Percentiles rank a stretch among this genome's conserved stretches.
These are phyloP conservation scores for Tachystola acroxantha DNA, from an alignment of 2,888 invertebrate genomes.

Conservation along the genomic window DNA sequence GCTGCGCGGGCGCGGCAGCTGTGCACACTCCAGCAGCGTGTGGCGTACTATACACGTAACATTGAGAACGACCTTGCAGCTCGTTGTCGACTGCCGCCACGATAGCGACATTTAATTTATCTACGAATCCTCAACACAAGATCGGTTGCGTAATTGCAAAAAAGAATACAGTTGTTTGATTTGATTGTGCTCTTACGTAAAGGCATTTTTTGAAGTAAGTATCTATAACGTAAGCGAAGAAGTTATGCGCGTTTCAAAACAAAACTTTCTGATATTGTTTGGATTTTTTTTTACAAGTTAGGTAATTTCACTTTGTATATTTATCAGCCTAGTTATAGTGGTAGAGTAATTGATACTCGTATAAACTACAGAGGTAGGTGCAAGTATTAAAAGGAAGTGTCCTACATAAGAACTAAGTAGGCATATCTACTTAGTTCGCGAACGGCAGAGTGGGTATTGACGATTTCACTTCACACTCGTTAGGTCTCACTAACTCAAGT, in stretches of 20 bases:
- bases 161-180: slow-evolving; percentile 2
- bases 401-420: no score
- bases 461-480: slow-evolving; percentile 14
- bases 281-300: no score
- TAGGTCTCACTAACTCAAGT: background rate
- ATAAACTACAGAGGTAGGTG: no score
- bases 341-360: no score
- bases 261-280: no score
- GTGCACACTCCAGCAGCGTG: slow-evolving; percentile 31
- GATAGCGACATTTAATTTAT: slow-evolving; percentile 30
- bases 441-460: slow-evolving; percentile 1
- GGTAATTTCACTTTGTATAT: no score
- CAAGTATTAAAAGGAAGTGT: no score
- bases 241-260: background rate
- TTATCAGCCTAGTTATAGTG: no score
- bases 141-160: slow-evolving; percentile 11
- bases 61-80: slow-evolving; percentile 66
- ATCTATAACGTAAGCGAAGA: no score
- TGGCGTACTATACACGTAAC: slow-evolving; percentile 35
- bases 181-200: background rate
- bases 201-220: no score
- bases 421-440: background rate
- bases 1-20: slow-evolving; percentile 35
- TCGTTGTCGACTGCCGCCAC: slow-evolving; percentile 43
- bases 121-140: slow-evolving; percentile 8